Percentiles rank a stretch among this genome's conserved stretches.
phyloP scores from a whole-genome alignment of 2,797 vertebrate genomes.

The Sebastes kiyomatsui region DNA sequence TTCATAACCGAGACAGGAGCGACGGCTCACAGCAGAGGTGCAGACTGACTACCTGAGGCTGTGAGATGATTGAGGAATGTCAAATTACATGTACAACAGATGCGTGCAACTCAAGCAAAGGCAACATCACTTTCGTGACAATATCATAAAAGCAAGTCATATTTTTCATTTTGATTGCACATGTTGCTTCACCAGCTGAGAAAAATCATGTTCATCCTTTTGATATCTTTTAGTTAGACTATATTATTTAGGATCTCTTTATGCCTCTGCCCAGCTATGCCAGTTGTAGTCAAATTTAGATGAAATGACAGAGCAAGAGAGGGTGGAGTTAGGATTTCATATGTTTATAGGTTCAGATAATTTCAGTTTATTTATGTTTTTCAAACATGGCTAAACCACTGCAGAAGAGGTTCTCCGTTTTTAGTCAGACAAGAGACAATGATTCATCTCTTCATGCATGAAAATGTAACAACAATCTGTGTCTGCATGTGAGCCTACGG shows the following conservation, averaged over 20 bases:
- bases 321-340: constrained; percentile 78
- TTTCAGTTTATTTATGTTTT: constrained; percentile 72
- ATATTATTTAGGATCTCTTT: constrained; percentile 69
- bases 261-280: constrained; percentile 55
- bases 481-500: constrained; percentile 39
- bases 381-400: constrained; percentile 65
- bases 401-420: constrained; percentile 56
- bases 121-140: neutral
- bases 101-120: neutral
- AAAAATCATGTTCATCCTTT: constrained; percentile 6
- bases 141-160: neutral
- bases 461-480: constrained; percentile 54
- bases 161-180: constrained; percentile 22
- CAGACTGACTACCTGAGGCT: constrained; percentile 21
- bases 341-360: constrained; percentile 73
- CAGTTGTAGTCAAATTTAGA: constrained; percentile 71
- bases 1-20: neutral
- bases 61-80: neutral
- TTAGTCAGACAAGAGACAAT: constrained; percentile 54
- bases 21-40: constrained; percentile 3
- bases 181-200: constrained; percentile 30
- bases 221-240: constrained; percentile 41
- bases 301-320: constrained; percentile 81
- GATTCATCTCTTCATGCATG: constrained; percentile 54
- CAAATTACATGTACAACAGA: neutral